Evolutionary conservation across 2,888 invertebrate species (phyloP), one percentile per base, ranked within the genome.

Genomic region (Apamea anceps): DNA sequence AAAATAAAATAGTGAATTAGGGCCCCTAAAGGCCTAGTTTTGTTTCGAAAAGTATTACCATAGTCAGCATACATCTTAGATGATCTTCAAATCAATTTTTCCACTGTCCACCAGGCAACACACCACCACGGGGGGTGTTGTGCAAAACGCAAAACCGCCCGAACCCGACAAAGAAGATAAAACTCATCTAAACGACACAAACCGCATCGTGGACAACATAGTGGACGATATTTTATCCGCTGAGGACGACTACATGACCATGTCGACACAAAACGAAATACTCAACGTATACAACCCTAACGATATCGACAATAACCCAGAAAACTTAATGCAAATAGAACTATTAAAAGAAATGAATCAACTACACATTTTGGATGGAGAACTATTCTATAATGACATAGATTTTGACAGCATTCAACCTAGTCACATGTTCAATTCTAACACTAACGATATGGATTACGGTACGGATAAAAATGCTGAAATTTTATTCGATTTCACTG

Each of bases 151-250:
- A 0, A 85, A 85, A 21, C 85, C 77, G 0, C 81, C 85, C 0
- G 89, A 93, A 77, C 79, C 85, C 0, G 89, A 89, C 0, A 93
- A 91, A 80, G 92, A 92, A 42, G 91, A 93, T 48, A 91, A 91
- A 78, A 89, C 70, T 18, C 81, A 89, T 37, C 72, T 90, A 0
- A 90, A 87, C 42, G 91, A 91, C 72, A 86, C 91, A 2, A 91
- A 88, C 75, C 74, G 94, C 79, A 95, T 96, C 0, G 96, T 94
- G 8, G 96, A 96, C 72, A 96, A 95, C 54, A 96, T 97, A 45
- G 96, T 96, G 1, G 96, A 97, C 80, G 96, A 96, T 51, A 96
- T 97, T 51, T 90, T 97, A 0, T 95, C 96, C 3, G 96, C 95
- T 0, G 96, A 96, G 87, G 96, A 96, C 70, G 96, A 96, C 71